Evolutionary conservation across 2,888 invertebrate genomes (phyloP).

Genomic region (Acleris holmiana): DNA sequence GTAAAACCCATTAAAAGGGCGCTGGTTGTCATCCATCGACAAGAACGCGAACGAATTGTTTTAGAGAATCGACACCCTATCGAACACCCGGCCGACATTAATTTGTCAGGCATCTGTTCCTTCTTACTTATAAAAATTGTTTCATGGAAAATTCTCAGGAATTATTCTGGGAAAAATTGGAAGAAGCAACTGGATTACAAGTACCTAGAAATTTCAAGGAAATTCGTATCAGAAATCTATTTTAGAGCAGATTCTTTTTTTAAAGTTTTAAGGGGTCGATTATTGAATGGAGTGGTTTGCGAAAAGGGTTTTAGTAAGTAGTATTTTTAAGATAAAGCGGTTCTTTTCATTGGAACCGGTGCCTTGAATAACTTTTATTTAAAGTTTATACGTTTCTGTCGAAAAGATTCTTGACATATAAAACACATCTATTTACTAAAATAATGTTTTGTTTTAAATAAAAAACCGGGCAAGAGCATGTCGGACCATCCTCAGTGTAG

Average conservation of each 20-base stretch:
- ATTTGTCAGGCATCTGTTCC: conserved; percentile 18
- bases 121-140: conserved; percentile 14
- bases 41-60: too few species aligned
- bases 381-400: too few species aligned
- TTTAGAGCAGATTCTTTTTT: background rate
- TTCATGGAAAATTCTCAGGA: background rate
- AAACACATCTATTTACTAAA: too few species aligned
- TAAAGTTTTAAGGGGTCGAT: background rate
- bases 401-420: too few species aligned
- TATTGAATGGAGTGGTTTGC: background rate
- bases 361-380: background rate
- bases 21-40: too few species aligned
- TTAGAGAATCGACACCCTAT: background rate
- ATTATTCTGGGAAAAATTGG: conserved; percentile 5
- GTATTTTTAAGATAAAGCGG: background rate
- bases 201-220: background rate
- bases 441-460: too few species aligned
- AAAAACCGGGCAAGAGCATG: too few species aligned
- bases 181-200: background rate
- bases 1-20: too few species aligned
- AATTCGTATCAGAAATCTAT: conserved; percentile 4
- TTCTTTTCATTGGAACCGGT: too few species aligned
- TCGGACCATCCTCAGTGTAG: too few species aligned
- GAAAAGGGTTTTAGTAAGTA: background rate
- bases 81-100: background rate